Base-by-base conservation (phyloP, 2,888 invertebrate genomes). In the Schrankia costaestrigalis region DNA sequence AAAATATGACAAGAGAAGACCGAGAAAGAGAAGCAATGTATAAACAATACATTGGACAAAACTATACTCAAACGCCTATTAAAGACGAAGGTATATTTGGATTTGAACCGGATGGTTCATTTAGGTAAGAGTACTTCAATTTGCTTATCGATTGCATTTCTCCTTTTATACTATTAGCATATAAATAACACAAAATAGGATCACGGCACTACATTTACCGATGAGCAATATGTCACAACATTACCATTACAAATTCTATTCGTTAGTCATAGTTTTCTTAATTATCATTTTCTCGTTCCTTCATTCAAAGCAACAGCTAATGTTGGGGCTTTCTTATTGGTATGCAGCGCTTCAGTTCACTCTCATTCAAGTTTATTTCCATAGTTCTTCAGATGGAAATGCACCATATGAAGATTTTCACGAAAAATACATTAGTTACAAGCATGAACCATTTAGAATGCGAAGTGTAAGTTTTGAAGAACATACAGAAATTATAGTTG, bases 401-500 rank as follows among this genome's bases (percentile, higher is more conserved):
- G 85, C 78, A 72, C 81, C 90, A 69, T 91, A 91, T 67, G 91
- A 94, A 88, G 94, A 94, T 73, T 94, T 94, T 78, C 94, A 94
- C 77, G 94, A 94, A 85, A 93, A 93, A 77, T 90, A 93, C 64
- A 91, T 94, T 75, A 93, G 92, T 75, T 88, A 81, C 88, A 81
- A 89, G 83, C 91, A 93, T 63, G 92, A 93, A 61, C 90, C 92
- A 71, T 94, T 93, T 81, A 90, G 93, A 60, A 93, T 93, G 77
- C 90, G 93, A 65, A 93, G 93, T 56, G 91, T 93, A 50, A 93
- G 93, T 63, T 89, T 93, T 56, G 93, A 93, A 71, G 93, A 93
- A 56, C 79, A 81, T 46, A 77, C 81, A 32, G 84, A 72, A 73
- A 79, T 56, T 66, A 66, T 71, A 59, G 68, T 68, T 65, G 70